phyloP scores from a whole-genome alignment of 2,113 vertebrate genomes.

The Cavia porcellus region DNA sequence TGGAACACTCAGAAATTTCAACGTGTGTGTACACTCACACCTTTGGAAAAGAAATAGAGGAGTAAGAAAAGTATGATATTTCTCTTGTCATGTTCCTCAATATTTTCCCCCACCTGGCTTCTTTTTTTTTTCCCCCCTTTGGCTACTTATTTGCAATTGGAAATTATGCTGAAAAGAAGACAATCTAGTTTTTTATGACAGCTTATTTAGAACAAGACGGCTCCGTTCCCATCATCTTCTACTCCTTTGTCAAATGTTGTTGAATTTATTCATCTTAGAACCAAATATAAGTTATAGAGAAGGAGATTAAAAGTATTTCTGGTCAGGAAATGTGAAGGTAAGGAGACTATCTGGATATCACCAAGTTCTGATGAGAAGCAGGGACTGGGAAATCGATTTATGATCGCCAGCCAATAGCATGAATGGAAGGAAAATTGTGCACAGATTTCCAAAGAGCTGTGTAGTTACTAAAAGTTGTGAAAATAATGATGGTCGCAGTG shows the following conservation, averaged over 20 bases:
- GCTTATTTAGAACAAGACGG: not conserved
- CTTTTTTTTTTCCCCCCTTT: not conserved
- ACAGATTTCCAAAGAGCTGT: not conserved
- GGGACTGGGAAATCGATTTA: not conserved
- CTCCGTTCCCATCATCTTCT: not conserved
- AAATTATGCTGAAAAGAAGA: too few species aligned
- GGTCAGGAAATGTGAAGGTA: not conserved
- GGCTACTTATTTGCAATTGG: not conserved
- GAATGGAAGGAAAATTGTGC: not conserved
- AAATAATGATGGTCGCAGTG: too few species aligned
- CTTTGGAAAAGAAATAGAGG: not conserved
- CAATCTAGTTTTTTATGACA: not conserved
- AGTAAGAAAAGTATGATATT: not conserved
- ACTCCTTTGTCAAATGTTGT: not conserved
- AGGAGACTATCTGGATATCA: not conserved
- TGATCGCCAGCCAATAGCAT: accelerated
- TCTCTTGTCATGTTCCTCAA: too few species aligned
- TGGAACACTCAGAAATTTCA: not conserved
- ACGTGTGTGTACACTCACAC: not conserved
- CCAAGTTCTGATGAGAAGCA: not conserved
- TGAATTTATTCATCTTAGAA: not conserved
- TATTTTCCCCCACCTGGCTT: not conserved
- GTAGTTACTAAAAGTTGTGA: not conserved
- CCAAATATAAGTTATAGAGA: not conserved
- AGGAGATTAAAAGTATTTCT: not conserved